Evolutionary conservation across 2,888 invertebrate species (phyloP), one percentile per base, ranked within the genome.

Genomic region (Synergus laeviventris): DNA sequence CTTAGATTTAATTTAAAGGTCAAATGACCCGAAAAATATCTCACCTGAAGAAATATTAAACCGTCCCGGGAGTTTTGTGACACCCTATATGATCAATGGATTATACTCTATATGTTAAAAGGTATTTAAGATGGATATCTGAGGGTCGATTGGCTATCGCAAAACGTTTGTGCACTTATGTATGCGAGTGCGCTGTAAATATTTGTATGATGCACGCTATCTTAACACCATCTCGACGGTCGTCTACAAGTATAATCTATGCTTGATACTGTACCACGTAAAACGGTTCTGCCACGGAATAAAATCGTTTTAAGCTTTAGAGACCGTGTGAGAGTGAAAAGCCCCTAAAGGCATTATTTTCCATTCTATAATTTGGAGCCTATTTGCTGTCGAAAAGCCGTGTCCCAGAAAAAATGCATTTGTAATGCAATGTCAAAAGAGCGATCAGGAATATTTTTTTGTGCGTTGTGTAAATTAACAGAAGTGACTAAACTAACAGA

Each of bases 191-290:
- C 4, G 78, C 79, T 81, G 82, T 81, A 85, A 85, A 85, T 85
- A 84, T 85, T 84, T 83, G 81, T 81, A 83, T 82, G 85, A 84
- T 84, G 78, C 82, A 84, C 74, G 75, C 80, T 84, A 83, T 75
- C 78, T 84, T 81, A 80, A 79, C 81, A 79, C 78, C 79, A 82
- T 82, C 81, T 81, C 79, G 59, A 77, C 73, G 74, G 74, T 78
- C 75, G 42, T 79, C 75, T 80, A 80, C 81, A 77, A 77, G 39
- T 83, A 75, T 78, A 78, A 79, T 85, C 83, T 82, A 49, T 54
- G 78, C 61, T 74, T 78, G 83, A 83, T 82, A 83, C 83, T 82
- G 76, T 64, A 74, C 49, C 70, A 66, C 75, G 79, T 80, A 76
- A 83, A 83, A 83, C 75, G 76, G 38, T 73, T 12, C 12, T 75